Conservation (phyloP, 2,888 invertebrate genomes). For the Octodonta nipae region DNA sequence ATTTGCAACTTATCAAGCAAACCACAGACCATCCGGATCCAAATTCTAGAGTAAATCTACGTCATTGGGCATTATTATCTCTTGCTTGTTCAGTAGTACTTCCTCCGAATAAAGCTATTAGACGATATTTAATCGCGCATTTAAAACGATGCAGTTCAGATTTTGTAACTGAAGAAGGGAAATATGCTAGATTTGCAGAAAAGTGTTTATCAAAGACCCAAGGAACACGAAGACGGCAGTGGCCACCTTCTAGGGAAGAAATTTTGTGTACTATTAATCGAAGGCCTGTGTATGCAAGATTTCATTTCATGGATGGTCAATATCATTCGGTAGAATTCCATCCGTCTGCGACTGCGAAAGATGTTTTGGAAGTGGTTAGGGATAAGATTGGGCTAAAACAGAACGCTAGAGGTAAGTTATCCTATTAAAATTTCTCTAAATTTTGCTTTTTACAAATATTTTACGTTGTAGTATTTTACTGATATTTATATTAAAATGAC, state of each 20-base stretch:
- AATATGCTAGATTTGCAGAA: slow-evolving; percentile 79
- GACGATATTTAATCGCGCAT: slow-evolving; percentile 79
- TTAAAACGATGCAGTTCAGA: slow-evolving; percentile 78
- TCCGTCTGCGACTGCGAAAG: slow-evolving; percentile 80
- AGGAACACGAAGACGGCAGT: slow-evolving; percentile 66
- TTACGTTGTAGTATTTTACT: too few species aligned
- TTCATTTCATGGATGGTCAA: slow-evolving; percentile 86
- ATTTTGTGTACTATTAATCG: slow-evolving; percentile 84
- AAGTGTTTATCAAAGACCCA: slow-evolving; percentile 64
- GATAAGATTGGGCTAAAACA: slow-evolving; percentile 78
- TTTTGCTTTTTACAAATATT: too few species aligned
- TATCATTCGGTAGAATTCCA: slow-evolving; percentile 92
- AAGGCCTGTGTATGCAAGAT: slow-evolving; percentile 78
- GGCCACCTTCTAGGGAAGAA: slow-evolving; percentile 85
- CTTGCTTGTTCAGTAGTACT: slow-evolving; percentile 69
- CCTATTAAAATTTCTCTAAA: too few species aligned
- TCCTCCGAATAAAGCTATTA: slow-evolving; percentile 72
- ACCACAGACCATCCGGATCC: slow-evolving; percentile 88
- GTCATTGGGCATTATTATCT: slow-evolving; percentile 84
- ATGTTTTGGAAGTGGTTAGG: slow-evolving; percentile 75
- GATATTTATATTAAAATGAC: too few species aligned
- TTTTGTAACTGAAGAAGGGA: slow-evolving; percentile 82
- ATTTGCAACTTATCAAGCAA: slow-evolving; percentile 79
- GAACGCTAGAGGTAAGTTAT: slow-evolving; percentile 46
- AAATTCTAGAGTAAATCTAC: slow-evolving; percentile 68